A percentile compares a stretch with the other conserved stretches of the same genome.
phyloP scores from a whole-genome alignment of 2,113 vertebrate species.

The Protobothrops flavoviridis region DNA sequence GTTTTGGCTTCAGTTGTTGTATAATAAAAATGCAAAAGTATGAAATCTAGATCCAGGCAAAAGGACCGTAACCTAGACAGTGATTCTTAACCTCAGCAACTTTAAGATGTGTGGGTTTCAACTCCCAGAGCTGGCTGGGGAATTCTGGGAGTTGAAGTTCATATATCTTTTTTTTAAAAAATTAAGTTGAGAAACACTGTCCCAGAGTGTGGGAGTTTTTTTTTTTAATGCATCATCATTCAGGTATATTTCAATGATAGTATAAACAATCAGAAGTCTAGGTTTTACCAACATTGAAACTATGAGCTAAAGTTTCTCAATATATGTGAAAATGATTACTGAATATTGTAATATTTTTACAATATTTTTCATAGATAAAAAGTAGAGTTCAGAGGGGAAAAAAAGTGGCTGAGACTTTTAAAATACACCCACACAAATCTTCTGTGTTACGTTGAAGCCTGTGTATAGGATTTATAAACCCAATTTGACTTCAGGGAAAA shows the following conservation, averaged over 20 bases:
- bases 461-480: background rate
- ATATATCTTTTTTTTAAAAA: background rate
- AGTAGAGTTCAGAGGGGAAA: background rate
- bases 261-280: background rate
- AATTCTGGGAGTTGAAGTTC: background rate
- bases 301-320: background rate
- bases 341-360: background rate
- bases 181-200: background rate
- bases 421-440: background rate
- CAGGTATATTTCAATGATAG: background rate
- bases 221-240: background rate
- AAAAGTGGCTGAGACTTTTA: background rate
- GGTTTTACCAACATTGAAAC: background rate
- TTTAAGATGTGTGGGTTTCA: background rate
- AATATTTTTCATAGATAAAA: background rate
- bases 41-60: background rate
- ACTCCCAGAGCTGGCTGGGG: background rate
- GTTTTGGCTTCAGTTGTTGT: background rate
- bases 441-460: background rate
- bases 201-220: background rate
- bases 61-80: background rate
- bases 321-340: background rate
- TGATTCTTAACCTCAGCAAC: background rate
- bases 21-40: background rate
- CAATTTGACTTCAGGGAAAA: background rate